Evolutionary conservation across 1,140 invertebrate species (phyloP), one percentile per base, ranked within the genome.

Genomic region (Solen grandis): DNA sequence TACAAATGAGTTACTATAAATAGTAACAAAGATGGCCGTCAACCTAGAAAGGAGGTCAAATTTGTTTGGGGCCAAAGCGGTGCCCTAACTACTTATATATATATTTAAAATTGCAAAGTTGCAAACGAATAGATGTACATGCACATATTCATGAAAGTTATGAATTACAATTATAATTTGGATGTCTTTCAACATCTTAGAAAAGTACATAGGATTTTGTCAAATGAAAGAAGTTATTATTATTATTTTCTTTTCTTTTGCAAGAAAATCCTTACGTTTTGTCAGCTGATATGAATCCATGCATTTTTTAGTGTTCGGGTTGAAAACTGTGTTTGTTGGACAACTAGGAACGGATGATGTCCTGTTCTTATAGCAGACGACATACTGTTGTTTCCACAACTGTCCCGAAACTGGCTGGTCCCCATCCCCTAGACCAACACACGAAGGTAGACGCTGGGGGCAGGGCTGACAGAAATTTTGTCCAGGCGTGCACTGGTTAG

Each of bases 341-440:
- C 84, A 85, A 5, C 54, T 50, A 19, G 27, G 29, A 16, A 82
- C 72, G 4, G 41, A 41, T 22, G 81, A 27, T n/a, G 81, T 84
- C 25, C 88, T 82, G n/a, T 85, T 69, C 22, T 80, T 41, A 25
- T 84, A 70, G 74, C 88, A 89, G 0, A 78, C 38, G 25, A 89
- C 69, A 63, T 82, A 87, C 2, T 83, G 65, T 0, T 83, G 79
- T 22, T 81, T 70, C 87, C 85, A 87, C 27, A 62, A 33, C 13
- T 69, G 50, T 0, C 73, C 77, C 2, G 84, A 84, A 55, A 85
- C 84, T 29, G 84, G 65, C 10, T 89, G 85, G 46, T 78, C 65
- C 25, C 88, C 88, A 52, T 88, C 84, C 33, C 36, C 1, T n/a
- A 76, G 59, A n/a, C 86, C 84, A 13, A 82, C 69, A 81, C 88